A percentile compares a stretch with the other conserved stretches of the same genome.
These are phyloP conservation scores for Brachyrhaphis roseni DNA, from an alignment of 2,797 vertebrate genomes.

Conservation along the genomic window DNA sequence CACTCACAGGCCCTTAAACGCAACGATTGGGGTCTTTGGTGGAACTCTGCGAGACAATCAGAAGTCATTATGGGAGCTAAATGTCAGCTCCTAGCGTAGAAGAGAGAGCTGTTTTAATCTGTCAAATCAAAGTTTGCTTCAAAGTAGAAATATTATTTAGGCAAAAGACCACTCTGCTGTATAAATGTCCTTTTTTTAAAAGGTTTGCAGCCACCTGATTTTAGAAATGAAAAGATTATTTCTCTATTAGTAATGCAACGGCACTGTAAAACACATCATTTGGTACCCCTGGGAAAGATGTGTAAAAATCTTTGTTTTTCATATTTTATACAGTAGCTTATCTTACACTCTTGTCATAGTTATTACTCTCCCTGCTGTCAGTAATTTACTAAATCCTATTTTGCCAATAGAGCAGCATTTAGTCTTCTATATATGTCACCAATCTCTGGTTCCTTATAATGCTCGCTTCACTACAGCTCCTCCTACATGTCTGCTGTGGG, in stretches of 20 bases:
- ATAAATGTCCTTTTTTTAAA: slow-evolving; percentile 8
- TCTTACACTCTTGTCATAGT: not conserved
- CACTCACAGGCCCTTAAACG: slow-evolving; percentile 58
- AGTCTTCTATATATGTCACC: not conserved
- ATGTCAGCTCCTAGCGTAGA: slow-evolving; percentile 60
- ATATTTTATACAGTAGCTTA: not conserved
- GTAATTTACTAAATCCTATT: not conserved
- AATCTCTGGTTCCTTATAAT: not conserved
- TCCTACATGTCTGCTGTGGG: not conserved
- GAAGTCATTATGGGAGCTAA: slow-evolving; percentile 61
- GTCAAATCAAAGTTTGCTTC: slow-evolving; percentile 46
- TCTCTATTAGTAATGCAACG: not conserved
- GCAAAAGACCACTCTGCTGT: not conserved
- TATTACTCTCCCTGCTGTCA: not conserved
- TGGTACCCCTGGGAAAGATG: not conserved
- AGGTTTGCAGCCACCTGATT: not conserved
- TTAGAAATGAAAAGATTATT: not conserved
- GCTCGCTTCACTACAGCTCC: not conserved
- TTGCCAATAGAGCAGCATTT: not conserved
- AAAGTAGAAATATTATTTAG: slow-evolving; percentile 45
- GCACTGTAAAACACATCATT: not conserved
- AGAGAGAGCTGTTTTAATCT: slow-evolving; percentile 43
- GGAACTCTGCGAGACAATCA: slow-evolving; percentile 60
- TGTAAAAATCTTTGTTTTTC: not conserved
- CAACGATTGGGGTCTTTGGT: slow-evolving; percentile 51